A percentile compares a stretch with the other conserved stretches of the same genome.
Conservation (phyloP, 2,888 invertebrate species). For the Teleiodes luculella region DNA sequence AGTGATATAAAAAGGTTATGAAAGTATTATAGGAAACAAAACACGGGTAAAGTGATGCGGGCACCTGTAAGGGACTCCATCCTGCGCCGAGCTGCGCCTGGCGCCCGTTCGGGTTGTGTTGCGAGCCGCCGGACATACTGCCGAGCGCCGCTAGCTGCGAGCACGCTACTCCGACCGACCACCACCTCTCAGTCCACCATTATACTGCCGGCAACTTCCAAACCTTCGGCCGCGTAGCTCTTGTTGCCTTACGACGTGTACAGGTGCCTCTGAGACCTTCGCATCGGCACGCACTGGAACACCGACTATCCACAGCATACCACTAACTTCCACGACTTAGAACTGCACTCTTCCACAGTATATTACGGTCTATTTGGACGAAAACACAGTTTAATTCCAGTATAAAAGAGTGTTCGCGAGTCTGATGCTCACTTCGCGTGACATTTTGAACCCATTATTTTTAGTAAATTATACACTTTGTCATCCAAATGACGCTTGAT, state of each 20-base stretch:
- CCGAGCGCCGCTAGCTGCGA: slow-evolving; percentile 53
- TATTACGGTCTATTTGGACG: slow-evolving; percentile 49
- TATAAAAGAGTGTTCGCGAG: slow-evolving; percentile 71
- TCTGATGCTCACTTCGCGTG: slow-evolving; percentile 78
- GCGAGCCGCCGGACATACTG: slow-evolving; percentile 76
- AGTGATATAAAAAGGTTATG: slow-evolving; percentile 26
- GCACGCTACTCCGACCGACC: slow-evolving; percentile 55
- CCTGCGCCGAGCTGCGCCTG: slow-evolving; percentile 83
- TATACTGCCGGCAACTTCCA: slow-evolving; percentile 74
- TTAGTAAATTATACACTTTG: slow-evolving; percentile 59
- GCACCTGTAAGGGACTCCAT: slow-evolving; percentile 86
- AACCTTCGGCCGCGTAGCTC: slow-evolving; percentile 73
- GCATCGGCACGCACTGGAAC: slow-evolving; percentile 53
- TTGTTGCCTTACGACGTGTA: slow-evolving; percentile 74
- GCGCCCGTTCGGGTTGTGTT: slow-evolving; percentile 85
- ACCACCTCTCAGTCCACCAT: slow-evolving; percentile 74
- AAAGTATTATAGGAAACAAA: slow-evolving; percentile 25
- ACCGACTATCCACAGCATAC: slow-evolving; percentile 46
- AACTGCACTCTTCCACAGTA: slow-evolving; percentile 45
- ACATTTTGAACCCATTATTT: slow-evolving; percentile 73
- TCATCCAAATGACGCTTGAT: slow-evolving; percentile 35
- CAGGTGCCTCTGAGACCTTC: slow-evolving; percentile 70
- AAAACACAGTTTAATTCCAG: slow-evolving; percentile 67
- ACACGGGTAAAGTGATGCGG: slow-evolving; percentile 18
- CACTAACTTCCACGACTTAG: slow-evolving; percentile 43